Evolutionary conservation across 2,888 invertebrate species (phyloP).

Genomic region (Unio pictorum): DNA sequence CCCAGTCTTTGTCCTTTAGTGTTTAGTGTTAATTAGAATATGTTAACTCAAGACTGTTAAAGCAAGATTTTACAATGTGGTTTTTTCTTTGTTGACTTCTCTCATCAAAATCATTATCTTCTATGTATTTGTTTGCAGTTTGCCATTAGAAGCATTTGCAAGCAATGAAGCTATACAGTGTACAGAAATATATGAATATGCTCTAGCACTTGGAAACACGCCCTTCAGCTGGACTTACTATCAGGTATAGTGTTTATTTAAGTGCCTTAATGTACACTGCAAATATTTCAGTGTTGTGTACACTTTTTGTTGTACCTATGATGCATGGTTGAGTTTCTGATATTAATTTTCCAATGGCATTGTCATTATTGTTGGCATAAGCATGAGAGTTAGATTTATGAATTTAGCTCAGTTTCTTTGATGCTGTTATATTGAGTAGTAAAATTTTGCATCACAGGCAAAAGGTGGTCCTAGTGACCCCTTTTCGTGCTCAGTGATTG

Average conservation of each 20-base stretch:
- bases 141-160: constrained; percentile 75
- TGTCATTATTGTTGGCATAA: not conserved
- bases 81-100: no score
- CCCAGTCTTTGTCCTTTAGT: not conserved
- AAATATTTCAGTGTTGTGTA: no score
- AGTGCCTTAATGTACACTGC: not conserved
- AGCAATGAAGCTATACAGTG: constrained; percentile 90
- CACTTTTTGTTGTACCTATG: not conserved
- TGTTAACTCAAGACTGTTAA: not conserved
- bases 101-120: not conserved
- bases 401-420: no score
- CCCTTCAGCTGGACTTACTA: constrained; percentile 82
- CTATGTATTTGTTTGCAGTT: constrained; percentile 27
- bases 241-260: constrained; percentile 75
- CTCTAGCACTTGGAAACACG: constrained; percentile 84
- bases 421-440: no score
- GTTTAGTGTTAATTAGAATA: not conserved
- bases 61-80: no score
- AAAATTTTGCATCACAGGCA: no score
- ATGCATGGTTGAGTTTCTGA: not conserved
- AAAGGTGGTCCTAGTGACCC: no score
- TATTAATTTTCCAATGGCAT: not conserved
- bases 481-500: no score
- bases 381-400: not conserved
- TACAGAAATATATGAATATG: constrained; percentile 96